These are phyloP conservation scores for Dromas ardeola DNA, from an alignment of 2,113 vertebrate genomes.

Conservation along the genomic window DNA sequence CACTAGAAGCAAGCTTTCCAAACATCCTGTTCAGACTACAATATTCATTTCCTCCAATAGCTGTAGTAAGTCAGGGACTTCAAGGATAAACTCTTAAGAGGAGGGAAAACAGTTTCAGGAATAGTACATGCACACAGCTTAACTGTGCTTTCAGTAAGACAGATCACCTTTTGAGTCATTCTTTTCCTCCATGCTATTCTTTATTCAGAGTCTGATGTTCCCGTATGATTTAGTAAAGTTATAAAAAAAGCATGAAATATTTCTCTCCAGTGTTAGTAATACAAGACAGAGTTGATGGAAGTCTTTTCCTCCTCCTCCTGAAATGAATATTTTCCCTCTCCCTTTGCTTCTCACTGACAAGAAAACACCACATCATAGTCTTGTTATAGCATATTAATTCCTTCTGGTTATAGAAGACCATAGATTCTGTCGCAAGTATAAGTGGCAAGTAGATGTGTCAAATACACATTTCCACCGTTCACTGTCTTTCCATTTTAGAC, in stretches of 20 bases:
- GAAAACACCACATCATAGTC: background rate
- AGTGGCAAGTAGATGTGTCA: background rate
- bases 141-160: slow-evolving; percentile 5
- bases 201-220: background rate
- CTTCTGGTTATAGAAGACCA: background rate
- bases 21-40: slow-evolving; percentile 37
- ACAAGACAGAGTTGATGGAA: background rate
- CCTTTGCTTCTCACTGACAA: background rate
- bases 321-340: background rate
- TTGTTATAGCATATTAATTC: background rate
- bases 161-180: background rate
- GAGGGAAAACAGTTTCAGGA: slow-evolving; percentile 32
- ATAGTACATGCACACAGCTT: background rate
- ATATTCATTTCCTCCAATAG: slow-evolving; percentile 33
- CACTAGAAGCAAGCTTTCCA: background rate
- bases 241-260: background rate
- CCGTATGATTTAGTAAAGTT: background rate
- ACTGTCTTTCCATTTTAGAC: background rate
- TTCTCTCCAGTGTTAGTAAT: background rate
- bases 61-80: background rate
- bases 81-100: slow-evolving; percentile 27
- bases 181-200: background rate
- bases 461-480: background rate
- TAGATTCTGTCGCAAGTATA: background rate
- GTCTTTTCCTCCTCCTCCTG: background rate